Conservation (phyloP, 2,797 vertebrate genomes). For the Phrynocephalus vlangalii region DNA sequence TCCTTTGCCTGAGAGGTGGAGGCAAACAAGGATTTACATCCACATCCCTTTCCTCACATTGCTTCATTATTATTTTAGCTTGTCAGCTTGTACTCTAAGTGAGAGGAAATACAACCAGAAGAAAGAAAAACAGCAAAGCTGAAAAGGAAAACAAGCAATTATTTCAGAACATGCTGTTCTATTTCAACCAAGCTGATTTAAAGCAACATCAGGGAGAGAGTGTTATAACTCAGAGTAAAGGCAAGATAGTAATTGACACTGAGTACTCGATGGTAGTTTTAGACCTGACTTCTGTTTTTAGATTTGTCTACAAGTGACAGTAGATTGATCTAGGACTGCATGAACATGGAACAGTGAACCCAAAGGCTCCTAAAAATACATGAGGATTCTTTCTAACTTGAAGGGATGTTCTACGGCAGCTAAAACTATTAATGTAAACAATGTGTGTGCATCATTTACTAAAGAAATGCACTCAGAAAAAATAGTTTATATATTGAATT, state of each 20-base stretch:
- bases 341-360: slow-evolving; percentile 31
- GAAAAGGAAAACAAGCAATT: slow-evolving; percentile 3
- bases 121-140: slow-evolving; percentile 8
- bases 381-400: not conserved
- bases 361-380: not conserved
- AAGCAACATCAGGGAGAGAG: not conserved
- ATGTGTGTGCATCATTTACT: not conserved
- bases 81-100: not conserved
- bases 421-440: not conserved
- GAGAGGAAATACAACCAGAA: slow-evolving; percentile 10
- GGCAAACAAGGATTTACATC: not conserved
- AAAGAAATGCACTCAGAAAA: not conserved
- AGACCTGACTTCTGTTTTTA: slow-evolving; percentile 6
- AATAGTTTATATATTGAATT: not conserved
- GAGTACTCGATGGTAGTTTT: not conserved
- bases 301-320: slow-evolving; percentile 12
- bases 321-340: not conserved
- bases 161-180: not conserved
- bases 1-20: too few species aligned
- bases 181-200: not conserved
- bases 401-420: not conserved
- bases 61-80: not conserved
- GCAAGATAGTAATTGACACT: not conserved
- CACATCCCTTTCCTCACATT: not conserved
- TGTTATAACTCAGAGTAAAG: slow-evolving; percentile 12